phyloP scores from a whole-genome alignment of 2,797 vertebrate genomes.

The Syngnathus acus region DNA sequence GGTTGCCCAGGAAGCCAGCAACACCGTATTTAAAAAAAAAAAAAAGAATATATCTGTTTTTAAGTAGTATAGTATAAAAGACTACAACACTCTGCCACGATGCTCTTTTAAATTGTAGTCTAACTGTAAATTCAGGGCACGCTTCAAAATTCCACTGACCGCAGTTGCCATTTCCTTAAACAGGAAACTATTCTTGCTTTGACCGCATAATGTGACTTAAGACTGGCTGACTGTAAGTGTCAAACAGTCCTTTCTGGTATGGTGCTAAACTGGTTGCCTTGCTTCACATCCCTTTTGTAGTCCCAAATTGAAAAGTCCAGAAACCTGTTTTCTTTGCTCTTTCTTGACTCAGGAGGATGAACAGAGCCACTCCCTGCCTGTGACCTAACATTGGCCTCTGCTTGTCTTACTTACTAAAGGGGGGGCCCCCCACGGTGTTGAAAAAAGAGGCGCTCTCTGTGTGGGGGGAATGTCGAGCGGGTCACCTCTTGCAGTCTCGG shows the following conservation, averaged over 20 bases:
- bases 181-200: conserved; percentile 6
- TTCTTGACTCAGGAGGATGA: conserved; percentile 32
- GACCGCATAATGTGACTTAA: conserved; percentile 12
- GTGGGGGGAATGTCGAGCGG: conserved; percentile 36
- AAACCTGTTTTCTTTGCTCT: conserved; percentile 44
- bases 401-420: conserved; percentile 22
- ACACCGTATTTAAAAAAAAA: neutral
- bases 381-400: conserved; percentile 64
- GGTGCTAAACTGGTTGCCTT: conserved; percentile 31
- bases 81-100: neutral
- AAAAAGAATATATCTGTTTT: neutral
- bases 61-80: neutral
- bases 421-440: conserved; percentile 24
- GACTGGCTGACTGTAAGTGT: conserved; percentile 12
- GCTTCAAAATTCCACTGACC: conserved; percentile 1
- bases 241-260: conserved; percentile 10
- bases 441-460: conserved; percentile 53
- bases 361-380: conserved; percentile 52
- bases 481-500: conserved; percentile 7
- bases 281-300: conserved; percentile 16
- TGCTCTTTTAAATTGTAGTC: neutral
- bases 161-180: conserved; percentile 1
- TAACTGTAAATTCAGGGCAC: neutral
- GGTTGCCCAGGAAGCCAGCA: conserved; percentile 22
- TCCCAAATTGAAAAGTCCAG: conserved; percentile 43